These are phyloP conservation scores for Drosophila putrida DNA, from an alignment of 2,888 invertebrate species.

Conservation along the genomic window DNA sequence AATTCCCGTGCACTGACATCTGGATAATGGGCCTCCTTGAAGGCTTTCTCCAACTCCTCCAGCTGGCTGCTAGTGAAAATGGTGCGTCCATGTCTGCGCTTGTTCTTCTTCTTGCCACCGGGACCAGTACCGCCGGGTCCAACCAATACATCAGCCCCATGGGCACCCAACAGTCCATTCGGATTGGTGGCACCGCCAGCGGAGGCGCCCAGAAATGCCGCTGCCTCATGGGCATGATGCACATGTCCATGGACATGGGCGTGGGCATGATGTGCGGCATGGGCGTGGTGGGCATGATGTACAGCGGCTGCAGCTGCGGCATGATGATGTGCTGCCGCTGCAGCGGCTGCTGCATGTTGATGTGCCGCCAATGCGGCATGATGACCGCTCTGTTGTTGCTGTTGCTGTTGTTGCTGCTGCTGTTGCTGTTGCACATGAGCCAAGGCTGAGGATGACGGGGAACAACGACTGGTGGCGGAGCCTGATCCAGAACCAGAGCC, in stretches of 20 bases:
- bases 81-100: constrained; percentile 97
- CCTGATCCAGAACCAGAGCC: constrained; percentile 43
- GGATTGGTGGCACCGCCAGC: constrained; percentile 60
- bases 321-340: constrained; percentile 77
- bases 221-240: constrained; percentile 72
- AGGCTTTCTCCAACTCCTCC: constrained; percentile 99
- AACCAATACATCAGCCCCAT: constrained; percentile 67
- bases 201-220: constrained; percentile 64
- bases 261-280: constrained; percentile 64
- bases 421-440: constrained; percentile 47
- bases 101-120: constrained; percentile 94
- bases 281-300: constrained; percentile 76
- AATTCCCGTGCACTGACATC: constrained; percentile 98
- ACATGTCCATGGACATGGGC: constrained; percentile 65
- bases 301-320: constrained; percentile 74
- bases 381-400: constrained; percentile 46
- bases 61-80: constrained; percentile 99
- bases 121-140: constrained; percentile 70
- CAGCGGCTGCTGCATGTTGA: constrained; percentile 73
- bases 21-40: constrained; percentile 99
- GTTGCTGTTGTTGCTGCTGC: constrained; percentile 48
- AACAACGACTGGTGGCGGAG: constrained; percentile 38
- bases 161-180: constrained; percentile 60
- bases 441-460: constrained; percentile 67
- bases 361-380: constrained; percentile 75